These are phyloP conservation scores for Gobio occitaniae DNA, from an alignment of 2,797 vertebrate genomes.

Conservation along the genomic window DNA sequence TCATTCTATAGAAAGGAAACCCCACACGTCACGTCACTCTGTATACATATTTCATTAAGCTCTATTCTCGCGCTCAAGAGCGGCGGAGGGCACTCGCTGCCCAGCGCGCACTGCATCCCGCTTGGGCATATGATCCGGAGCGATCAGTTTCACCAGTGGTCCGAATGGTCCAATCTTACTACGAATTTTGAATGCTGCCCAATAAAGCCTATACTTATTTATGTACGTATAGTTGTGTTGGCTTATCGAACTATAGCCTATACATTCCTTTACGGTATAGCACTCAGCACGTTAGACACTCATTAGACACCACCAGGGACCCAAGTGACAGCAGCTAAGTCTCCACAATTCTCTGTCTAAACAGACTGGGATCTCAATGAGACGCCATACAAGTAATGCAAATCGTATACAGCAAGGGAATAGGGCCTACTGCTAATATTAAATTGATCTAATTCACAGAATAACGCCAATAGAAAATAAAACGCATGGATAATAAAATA, in stretches of 20 bases:
- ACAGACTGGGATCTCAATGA: slow-evolving; percentile 46
- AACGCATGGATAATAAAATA: background rate
- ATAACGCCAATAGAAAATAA: background rate
- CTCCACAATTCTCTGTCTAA: slow-evolving; percentile 52
- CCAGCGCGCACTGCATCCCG: slow-evolving; percentile 42
- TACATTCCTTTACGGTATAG: background rate
- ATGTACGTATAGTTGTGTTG: slow-evolving; percentile 9
- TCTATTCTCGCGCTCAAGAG: slow-evolving; percentile 44
- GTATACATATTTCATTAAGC: slow-evolving; percentile 63
- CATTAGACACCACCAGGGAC: slow-evolving; percentile 56
- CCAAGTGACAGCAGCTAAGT: slow-evolving; percentile 48
- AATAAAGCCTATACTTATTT: background rate
- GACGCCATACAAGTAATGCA: slow-evolving; percentile 31
- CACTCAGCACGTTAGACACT: slow-evolving; percentile 43
- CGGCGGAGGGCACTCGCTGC: slow-evolving; percentile 55
- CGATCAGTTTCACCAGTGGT: slow-evolving; percentile 57
- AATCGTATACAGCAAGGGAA: slow-evolving; percentile 34
- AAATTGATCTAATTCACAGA: slow-evolving; percentile 7
- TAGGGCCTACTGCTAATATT: background rate
- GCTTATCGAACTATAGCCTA: background rate
- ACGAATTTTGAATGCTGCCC: background rate
- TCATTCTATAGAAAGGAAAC: slow-evolving; percentile 76
- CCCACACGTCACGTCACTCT: slow-evolving; percentile 72
- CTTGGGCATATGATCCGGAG: slow-evolving; percentile 57
- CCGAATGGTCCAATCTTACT: slow-evolving; percentile 43